Conservation (phyloP, 1,140 invertebrate genomes). For the Zaprionus kolodkinae region DNA sequence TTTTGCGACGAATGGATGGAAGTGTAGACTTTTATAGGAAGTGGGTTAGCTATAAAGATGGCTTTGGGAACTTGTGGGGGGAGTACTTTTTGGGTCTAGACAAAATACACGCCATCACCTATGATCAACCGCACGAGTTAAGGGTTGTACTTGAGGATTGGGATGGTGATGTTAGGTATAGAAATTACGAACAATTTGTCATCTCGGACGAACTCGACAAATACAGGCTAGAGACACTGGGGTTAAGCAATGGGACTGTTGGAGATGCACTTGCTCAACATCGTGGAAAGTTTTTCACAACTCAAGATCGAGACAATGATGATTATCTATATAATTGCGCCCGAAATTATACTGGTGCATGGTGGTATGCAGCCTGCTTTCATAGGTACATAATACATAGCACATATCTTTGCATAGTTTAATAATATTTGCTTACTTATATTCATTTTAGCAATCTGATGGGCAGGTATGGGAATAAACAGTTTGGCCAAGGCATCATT, state of each 20-base stretch:
- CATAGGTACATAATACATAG: too few species aligned
- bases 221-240: too few species aligned
- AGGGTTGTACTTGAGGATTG: background rate
- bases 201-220: too few species aligned
- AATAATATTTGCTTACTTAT: background rate
- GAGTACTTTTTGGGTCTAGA: conserved; percentile 87
- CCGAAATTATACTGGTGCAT: too few species aligned
- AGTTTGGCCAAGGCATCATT: too few species aligned
- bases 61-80: conserved; percentile 86
- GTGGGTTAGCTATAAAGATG: conserved; percentile 87
- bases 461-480: background rate
- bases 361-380: too few species aligned
- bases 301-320: too few species aligned
- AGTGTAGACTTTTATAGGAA: conserved; percentile 86
- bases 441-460: background rate
- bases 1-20: conserved; percentile 87
- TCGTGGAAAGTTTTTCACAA: too few species aligned
- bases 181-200: background rate
- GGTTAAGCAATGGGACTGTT: too few species aligned
- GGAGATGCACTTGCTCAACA: too few species aligned
- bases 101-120: conserved; percentile 85
- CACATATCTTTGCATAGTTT: too few species aligned
- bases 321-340: too few species aligned
- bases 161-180: background rate
- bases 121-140: background rate